Conservation (phyloP, 2,888 invertebrate genomes). For the Panzeria rudis region DNA sequence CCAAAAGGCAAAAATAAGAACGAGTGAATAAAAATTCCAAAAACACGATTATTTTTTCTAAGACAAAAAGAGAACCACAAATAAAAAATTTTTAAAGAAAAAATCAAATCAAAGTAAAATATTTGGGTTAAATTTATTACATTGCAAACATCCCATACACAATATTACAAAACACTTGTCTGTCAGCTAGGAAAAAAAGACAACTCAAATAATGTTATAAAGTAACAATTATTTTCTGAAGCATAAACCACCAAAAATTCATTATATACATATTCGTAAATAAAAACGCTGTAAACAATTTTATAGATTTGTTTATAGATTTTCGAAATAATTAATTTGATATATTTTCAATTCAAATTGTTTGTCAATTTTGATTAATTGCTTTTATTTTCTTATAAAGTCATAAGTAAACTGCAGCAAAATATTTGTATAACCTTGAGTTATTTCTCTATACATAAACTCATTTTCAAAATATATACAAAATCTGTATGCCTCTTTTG, state of each 20-base stretch:
- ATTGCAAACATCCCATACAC: constrained; percentile 36
- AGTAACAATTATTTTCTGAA: constrained; percentile 4
- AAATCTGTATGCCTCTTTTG: constrained; percentile 12
- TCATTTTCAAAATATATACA: no score
- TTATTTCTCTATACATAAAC: neutral
- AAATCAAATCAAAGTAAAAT: constrained; percentile 37
- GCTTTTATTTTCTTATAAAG: constrained; percentile 19
- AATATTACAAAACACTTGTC: constrained; percentile 48
- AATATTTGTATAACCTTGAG: constrained; percentile 39
- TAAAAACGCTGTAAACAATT: neutral
- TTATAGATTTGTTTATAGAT: neutral
- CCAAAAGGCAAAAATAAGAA: constrained; percentile 18
- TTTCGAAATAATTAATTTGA: constrained; percentile 1
- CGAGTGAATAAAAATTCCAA: neutral
- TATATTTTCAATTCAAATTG: constrained; percentile 1
- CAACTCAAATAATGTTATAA: neutral
- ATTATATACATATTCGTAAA: neutral
- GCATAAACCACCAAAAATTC: neutral
- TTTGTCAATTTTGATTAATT: constrained; percentile 66
- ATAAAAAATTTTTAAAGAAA: neutral
- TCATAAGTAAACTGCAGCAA: constrained; percentile 53
- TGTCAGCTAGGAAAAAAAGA: neutral
- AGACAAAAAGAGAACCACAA: constrained; percentile 7
- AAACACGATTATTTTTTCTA: constrained; percentile 50
- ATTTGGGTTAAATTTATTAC: constrained; percentile 64